Percentiles rank a stretch among this genome's conserved stretches.
Conservation (phyloP, 2,888 invertebrate species). For the Margaritifera margaritifera region DNA sequence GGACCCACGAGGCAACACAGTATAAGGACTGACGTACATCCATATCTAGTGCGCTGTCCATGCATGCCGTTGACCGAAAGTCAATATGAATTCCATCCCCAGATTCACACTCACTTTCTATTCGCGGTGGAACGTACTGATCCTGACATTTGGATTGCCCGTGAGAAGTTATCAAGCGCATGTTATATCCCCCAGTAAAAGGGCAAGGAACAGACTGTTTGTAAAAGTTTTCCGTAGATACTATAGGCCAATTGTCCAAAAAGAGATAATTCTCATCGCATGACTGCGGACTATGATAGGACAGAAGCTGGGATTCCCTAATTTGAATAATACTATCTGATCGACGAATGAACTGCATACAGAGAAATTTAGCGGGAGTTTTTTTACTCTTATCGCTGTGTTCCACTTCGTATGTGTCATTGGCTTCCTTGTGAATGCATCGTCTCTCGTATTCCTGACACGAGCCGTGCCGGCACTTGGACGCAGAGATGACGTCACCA, state of each 20-base stretch:
- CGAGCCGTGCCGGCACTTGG: conserved; percentile 14
- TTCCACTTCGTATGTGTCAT: conserved; percentile 53
- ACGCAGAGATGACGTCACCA: conserved; percentile 19
- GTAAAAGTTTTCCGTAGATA: conserved; percentile 46
- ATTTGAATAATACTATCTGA: conserved; percentile 61
- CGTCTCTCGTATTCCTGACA: conserved; percentile 28
- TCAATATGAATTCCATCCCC: conserved; percentile 60
- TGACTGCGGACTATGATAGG: conserved; percentile 24
- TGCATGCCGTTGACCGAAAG: conserved; percentile 51
- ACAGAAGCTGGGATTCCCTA: conserved; percentile 39
- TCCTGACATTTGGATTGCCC: conserved; percentile 30
- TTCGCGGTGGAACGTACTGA: conserved; percentile 42
- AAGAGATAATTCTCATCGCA: conserved; percentile 53
- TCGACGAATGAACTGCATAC: conserved; percentile 59
- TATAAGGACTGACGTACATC: conserved; percentile 35
- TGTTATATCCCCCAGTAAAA: conserved; percentile 47
- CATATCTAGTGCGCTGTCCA: conserved; percentile 38
- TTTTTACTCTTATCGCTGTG: conserved; percentile 22
- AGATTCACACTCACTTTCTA: conserved; percentile 63
- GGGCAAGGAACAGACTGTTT: conserved; percentile 38
- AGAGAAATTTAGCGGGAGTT: conserved; percentile 40
- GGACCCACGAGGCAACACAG: conserved; percentile 56
- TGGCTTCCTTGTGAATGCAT: conserved; percentile 41
- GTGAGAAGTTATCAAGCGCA: conserved; percentile 29
- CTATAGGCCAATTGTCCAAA: conserved; percentile 61